Percentiles rank a stretch among this genome's conserved stretches.
These are phyloP conservation scores for Nyctibius bracteatus DNA, from an alignment of 2,113 vertebrate species.

Conservation along the genomic window DNA sequence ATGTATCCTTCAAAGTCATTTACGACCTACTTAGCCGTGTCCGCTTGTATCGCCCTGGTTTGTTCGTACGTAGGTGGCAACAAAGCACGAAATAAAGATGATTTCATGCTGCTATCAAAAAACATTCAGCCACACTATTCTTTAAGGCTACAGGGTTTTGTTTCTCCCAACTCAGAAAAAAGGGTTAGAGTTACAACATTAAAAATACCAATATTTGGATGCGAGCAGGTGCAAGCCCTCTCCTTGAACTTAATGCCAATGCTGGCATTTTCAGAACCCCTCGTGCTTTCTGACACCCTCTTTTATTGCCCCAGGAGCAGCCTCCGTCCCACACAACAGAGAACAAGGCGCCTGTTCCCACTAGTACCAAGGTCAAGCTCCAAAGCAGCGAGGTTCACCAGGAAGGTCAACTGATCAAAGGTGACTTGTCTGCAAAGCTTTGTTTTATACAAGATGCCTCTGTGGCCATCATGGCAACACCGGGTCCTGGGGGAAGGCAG, in stretches of 20 bases:
- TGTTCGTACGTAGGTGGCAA: neutral
- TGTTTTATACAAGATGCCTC: neutral
- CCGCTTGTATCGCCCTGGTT: neutral
- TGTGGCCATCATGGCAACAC: neutral
- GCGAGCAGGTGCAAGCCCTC: neutral
- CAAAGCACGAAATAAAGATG: neutral
- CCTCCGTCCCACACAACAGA: neutral
- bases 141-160: neutral
- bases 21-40: neutral
- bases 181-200: rapidly evolving
- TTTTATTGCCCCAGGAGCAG: neutral
- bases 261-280: neutral
- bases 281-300: neutral
- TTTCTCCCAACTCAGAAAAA: neutral
- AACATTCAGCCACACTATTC: neutral
- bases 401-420: neutral
- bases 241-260: neutral
- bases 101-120: neutral
- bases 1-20: neutral
- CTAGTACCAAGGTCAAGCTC: neutral
- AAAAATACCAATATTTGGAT: neutral
- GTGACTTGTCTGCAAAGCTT: neutral
- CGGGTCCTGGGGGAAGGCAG: rapidly evolving
- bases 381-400: neutral
- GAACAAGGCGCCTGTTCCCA: neutral